Percentiles rank a stretch among this genome's conserved stretches.
phyloP scores from a whole-genome alignment of 2,888 invertebrate genomes.

The Idaea aversata region DNA sequence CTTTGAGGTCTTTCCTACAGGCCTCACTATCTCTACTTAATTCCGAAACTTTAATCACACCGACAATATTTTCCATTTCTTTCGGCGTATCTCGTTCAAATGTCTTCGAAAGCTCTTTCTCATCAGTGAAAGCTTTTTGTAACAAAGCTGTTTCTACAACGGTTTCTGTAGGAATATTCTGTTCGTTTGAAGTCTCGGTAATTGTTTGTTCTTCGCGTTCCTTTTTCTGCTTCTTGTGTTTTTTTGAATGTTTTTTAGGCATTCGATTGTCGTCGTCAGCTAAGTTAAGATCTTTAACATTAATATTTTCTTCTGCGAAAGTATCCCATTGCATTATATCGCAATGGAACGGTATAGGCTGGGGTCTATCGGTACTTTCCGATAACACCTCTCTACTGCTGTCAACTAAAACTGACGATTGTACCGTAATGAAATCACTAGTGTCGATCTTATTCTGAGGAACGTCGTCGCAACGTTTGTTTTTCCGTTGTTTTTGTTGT shows the following conservation, averaged over 20 bases:
- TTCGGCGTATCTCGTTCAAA: not conserved
- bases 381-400: conserved; percentile 2
- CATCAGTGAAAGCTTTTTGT: not conserved
- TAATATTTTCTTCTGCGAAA: conserved; percentile 27
- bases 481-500: conserved; percentile 30
- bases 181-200: not conserved
- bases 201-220: not conserved
- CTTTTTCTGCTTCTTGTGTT: conserved; percentile 11
- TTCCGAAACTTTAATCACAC: conserved; percentile 3
- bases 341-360: conserved; percentile 18
- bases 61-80: conserved; percentile 1
- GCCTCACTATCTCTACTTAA: not conserved
- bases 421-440: conserved; percentile 24
- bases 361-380: not conserved
- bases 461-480: conserved; percentile 19
- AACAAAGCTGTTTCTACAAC: not conserved
- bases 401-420: conserved; percentile 21
- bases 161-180: not conserved
- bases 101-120: not conserved
- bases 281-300: conserved; percentile 34
- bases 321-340: conserved; percentile 21
- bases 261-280: conserved; percentile 16
- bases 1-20: not conserved
- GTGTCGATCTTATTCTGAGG: conserved; percentile 7
- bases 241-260: conserved; percentile 10